phyloP scores from a whole-genome alignment of 2,888 invertebrate species.

The Drosophila mettleri region DNA sequence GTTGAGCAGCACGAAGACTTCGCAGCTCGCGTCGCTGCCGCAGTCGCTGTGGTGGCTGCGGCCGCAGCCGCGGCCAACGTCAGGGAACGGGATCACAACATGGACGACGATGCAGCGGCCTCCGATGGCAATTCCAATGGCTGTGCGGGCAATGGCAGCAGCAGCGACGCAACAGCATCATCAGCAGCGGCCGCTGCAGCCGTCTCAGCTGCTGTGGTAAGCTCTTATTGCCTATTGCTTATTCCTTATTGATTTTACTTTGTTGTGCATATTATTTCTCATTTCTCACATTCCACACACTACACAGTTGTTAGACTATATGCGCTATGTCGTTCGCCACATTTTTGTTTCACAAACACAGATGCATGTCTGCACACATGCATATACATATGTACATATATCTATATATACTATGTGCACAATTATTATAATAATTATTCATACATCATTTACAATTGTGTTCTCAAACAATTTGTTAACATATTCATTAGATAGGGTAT shows the following conservation, averaged over 20 bases:
- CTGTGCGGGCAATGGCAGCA: slow-evolving; percentile 37
- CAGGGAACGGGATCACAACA: slow-evolving; percentile 54
- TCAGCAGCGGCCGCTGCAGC: slow-evolving; percentile 40
- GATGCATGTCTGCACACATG: background rate
- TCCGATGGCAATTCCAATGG: slow-evolving; percentile 54
- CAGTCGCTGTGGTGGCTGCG: slow-evolving; percentile 66
- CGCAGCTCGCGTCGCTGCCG: slow-evolving; percentile 69
- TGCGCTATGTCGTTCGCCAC: background rate
- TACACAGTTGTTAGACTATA: background rate
- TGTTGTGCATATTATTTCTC: slow-evolving; percentile 44
- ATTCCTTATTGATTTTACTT: slow-evolving; percentile 42
- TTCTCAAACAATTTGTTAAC: background rate
- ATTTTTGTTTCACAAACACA: background rate
- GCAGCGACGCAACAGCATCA: slow-evolving; percentile 36
- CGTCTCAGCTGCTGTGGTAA: slow-evolving; percentile 78
- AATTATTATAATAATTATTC: background rate
- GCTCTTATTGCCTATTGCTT: slow-evolving; percentile 57
- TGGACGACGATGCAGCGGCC: slow-evolving; percentile 50
- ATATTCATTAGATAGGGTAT: slow-evolving; percentile 29
- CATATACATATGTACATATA: background rate
- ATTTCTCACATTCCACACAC: slow-evolving; percentile 32
- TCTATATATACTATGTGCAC: background rate
- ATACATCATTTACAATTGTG: background rate
- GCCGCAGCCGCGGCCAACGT: slow-evolving; percentile 67
- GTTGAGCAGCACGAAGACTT: slow-evolving; percentile 57